These are phyloP conservation scores for Drosophila greeni DNA, from an alignment of 2,888 invertebrate species.

Conservation along the genomic window DNA sequence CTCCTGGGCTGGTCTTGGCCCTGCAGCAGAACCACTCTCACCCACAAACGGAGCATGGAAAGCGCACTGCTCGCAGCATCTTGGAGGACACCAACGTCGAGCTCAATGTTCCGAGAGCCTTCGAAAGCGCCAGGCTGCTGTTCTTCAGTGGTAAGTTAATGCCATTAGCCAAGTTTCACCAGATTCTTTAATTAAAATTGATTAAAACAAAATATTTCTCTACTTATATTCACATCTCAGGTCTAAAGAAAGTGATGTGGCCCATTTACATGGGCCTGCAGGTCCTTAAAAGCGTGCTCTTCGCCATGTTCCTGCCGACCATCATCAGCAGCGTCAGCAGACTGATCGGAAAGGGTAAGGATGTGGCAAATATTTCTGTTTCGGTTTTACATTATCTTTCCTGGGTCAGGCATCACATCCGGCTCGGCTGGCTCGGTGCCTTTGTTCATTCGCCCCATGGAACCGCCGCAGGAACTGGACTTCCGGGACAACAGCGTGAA, in stretches of 20 bases:
- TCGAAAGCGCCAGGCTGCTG: conserved; percentile 83
- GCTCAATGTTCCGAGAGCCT: conserved; percentile 82
- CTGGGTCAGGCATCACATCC: conserved; percentile 71
- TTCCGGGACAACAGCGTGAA: conserved; percentile 87
- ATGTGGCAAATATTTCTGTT: neutral
- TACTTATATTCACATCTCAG: conserved; percentile 77
- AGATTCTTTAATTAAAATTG: too few relatives aligned
- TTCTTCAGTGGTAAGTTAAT: conserved; percentile 81
- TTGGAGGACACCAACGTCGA: conserved; percentile 78
- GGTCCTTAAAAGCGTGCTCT: conserved; percentile 88
- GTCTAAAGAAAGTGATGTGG: conserved; percentile 89
- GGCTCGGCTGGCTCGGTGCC: conserved; percentile 77
- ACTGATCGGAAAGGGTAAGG: conserved; percentile 88
- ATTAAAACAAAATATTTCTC: too few relatives aligned
- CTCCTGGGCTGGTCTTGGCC: conserved; percentile 69
- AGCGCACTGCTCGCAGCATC: conserved; percentile 80
- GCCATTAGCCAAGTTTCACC: too few relatives aligned
- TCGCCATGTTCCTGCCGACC: conserved; percentile 91
- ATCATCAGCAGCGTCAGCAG: conserved; percentile 90
- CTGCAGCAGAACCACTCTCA: conserved; percentile 70
- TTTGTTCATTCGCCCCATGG: conserved; percentile 76
- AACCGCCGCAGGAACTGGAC: conserved; percentile 84
- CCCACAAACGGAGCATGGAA: conserved; percentile 75
- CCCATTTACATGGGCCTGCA: conserved; percentile 90
- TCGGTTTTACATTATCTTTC: conserved; percentile 1